Percentiles rank a stretch among this genome's conserved stretches.
phyloP scores from a whole-genome alignment of 2,888 invertebrate genomes.

The Parascotia fuliginaria region DNA sequence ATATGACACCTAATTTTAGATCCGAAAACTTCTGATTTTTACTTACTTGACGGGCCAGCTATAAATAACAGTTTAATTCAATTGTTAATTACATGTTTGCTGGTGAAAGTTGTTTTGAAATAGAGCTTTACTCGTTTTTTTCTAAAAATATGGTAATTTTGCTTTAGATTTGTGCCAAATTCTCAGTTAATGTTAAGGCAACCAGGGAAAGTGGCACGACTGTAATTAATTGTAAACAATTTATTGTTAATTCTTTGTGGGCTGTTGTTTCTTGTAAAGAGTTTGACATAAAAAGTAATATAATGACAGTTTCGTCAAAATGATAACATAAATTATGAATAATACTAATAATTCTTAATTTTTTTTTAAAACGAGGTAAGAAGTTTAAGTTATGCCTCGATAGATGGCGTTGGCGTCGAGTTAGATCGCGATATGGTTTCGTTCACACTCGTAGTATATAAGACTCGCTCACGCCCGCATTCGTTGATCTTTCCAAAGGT shows the following conservation, averaged over 20 bases:
- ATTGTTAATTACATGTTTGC: slow-evolving; percentile 13
- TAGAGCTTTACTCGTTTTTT: slow-evolving; percentile 3
- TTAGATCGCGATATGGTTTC: slow-evolving; percentile 59
- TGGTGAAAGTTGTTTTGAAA: slow-evolving; percentile 18
- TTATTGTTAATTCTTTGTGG: slow-evolving; percentile 8
- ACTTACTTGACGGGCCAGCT: slow-evolving; percentile 3
- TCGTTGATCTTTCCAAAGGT: slow-evolving; percentile 79
- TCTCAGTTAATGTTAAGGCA: slow-evolving; percentile 3
- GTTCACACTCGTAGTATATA: slow-evolving; percentile 23
- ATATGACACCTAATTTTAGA: slow-evolving; percentile 45
- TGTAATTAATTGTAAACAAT: slow-evolving; percentile 6
- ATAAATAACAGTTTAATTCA: slow-evolving; percentile 15
- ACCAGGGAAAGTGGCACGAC: slow-evolving; percentile 5
- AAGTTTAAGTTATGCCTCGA: slow-evolving; percentile 12
- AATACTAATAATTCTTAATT: background rate
- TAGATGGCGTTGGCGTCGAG: slow-evolving; percentile 60
- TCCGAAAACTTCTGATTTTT: slow-evolving; percentile 23
- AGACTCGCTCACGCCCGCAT: background rate
- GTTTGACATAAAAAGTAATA: too few relatives aligned
- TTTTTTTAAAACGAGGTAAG: background rate
- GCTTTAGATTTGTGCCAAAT: slow-evolving; percentile 6
- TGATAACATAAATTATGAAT: background rate
- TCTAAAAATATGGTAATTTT: slow-evolving; percentile 6
- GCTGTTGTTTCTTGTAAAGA: too few relatives aligned
- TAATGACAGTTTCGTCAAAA: too few relatives aligned